Percentiles rank a stretch among this genome's conserved stretches.
Conservation (phyloP, 2,113 vertebrate genomes). For the Grantiella picta region DNA sequence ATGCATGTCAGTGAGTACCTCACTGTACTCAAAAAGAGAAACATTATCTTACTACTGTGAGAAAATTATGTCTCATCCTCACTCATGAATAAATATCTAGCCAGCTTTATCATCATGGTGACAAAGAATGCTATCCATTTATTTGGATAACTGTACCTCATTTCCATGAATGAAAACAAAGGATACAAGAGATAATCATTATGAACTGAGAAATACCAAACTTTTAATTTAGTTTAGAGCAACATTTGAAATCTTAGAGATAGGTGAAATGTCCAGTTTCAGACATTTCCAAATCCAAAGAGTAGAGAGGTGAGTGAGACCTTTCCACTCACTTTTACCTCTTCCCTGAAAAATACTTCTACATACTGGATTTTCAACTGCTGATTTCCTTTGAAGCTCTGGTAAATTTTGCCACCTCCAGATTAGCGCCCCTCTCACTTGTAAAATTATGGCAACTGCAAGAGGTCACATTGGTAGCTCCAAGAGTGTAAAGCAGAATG, state of each 20-base stretch:
- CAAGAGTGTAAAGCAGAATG: background rate
- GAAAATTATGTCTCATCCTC: background rate
- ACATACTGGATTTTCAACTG: background rate
- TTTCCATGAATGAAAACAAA: background rate
- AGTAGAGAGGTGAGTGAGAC: background rate
- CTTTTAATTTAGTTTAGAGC: background rate
- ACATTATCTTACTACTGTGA: background rate
- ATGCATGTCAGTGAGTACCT: background rate
- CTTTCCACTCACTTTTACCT: background rate
- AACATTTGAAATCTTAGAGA: background rate
- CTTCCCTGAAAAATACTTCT: background rate
- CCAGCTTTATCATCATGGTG: background rate
- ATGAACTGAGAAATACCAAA: background rate
- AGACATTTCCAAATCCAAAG: background rate
- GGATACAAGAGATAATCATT: background rate
- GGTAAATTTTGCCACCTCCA: background rate
- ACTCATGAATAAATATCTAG: background rate
- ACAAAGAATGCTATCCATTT: background rate
- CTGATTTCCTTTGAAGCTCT: background rate
- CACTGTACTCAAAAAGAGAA: background rate
- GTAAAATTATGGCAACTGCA: background rate
- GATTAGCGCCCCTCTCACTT: background rate
- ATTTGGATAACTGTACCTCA: background rate
- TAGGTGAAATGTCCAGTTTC: background rate
- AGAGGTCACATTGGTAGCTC: background rate